Percentiles rank a stretch among this genome's conserved stretches.
phyloP scores from a whole-genome alignment of 1,140 invertebrate species.

The Bombus cullumanus region DNA sequence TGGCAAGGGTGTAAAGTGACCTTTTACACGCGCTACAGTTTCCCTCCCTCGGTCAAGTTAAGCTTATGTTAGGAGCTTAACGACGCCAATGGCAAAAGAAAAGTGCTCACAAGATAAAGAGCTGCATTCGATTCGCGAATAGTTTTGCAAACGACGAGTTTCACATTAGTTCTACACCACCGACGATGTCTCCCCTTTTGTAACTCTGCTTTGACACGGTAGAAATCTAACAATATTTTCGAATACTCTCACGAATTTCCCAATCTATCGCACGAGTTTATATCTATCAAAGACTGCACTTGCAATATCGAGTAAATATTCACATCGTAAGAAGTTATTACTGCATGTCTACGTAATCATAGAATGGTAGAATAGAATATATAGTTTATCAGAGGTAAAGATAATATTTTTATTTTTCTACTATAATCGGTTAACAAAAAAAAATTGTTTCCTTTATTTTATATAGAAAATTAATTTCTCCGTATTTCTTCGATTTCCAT shows the following conservation, averaged over 20 bases:
- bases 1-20: constrained; percentile 21
- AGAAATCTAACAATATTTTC: constrained; percentile 54
- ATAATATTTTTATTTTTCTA: neutral
- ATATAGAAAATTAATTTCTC: neutral
- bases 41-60: neutral
- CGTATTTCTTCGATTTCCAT: neutral
- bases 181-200: constrained; percentile 1
- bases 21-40: constrained; percentile 25
- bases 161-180: constrained; percentile 27
- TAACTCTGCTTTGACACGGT: constrained; percentile 64
- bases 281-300: constrained; percentile 54
- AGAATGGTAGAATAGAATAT: neutral
- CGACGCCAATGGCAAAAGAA: constrained; percentile 9
- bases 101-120: constrained; percentile 20
- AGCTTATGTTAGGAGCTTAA: neutral
- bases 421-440: neutral
- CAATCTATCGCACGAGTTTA: constrained; percentile 65
- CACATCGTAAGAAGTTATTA: constrained; percentile 43
- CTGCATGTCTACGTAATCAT: constrained; percentile 42
- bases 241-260: constrained; percentile 45
- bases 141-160: constrained; percentile 26
- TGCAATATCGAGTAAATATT: constrained; percentile 64
- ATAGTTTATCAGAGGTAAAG: constrained; percentile 6
- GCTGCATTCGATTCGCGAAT: constrained; percentile 25
- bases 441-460: neutral